Evolutionary conservation across 2,113 vertebrate species (phyloP).

Genomic region (Urocynchramus pylzowi): DNA sequence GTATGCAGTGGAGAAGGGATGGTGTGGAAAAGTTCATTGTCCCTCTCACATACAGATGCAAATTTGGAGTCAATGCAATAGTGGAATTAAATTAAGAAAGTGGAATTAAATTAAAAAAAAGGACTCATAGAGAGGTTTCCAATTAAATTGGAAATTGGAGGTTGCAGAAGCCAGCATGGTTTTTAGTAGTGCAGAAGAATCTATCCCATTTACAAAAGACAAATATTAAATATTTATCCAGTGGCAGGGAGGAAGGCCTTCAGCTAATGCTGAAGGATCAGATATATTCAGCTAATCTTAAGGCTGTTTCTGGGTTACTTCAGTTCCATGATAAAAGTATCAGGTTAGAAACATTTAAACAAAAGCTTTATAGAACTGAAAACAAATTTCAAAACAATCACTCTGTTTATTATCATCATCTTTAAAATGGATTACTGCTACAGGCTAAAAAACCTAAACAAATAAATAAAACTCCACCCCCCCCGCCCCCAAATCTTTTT

Average conservation of each 20-base stretch:
- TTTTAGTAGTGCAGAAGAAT: not conserved
- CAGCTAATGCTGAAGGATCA: not conserved
- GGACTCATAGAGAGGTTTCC: not conserved
- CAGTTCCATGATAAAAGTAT: not conserved
- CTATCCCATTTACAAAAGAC: not conserved
- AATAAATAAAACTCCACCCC: not conserved
- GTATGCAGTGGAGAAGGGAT: not conserved
- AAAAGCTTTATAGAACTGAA: conserved; percentile 36
- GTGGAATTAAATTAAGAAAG: not conserved
- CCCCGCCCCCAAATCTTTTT: not conserved
- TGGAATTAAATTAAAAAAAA: not conserved
- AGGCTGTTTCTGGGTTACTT: not conserved
- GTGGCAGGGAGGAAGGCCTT: not conserved
- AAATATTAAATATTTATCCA: not conserved
- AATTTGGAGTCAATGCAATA: not conserved
- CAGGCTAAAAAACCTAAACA: not conserved
- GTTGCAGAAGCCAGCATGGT: not conserved
- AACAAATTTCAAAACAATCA: conserved; percentile 14
- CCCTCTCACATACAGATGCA: not conserved
- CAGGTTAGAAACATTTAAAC: conserved; percentile 12
- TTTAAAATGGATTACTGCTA: conserved; percentile 26
- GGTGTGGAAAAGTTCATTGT: not conserved
- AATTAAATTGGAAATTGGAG: not conserved
- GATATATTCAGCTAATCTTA: conserved; percentile 3
- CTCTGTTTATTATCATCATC: conserved; percentile 25